Evolutionary conservation across 2,113 vertebrate genomes (phyloP).

Genomic region (Asarcornis scutulata): DNA sequence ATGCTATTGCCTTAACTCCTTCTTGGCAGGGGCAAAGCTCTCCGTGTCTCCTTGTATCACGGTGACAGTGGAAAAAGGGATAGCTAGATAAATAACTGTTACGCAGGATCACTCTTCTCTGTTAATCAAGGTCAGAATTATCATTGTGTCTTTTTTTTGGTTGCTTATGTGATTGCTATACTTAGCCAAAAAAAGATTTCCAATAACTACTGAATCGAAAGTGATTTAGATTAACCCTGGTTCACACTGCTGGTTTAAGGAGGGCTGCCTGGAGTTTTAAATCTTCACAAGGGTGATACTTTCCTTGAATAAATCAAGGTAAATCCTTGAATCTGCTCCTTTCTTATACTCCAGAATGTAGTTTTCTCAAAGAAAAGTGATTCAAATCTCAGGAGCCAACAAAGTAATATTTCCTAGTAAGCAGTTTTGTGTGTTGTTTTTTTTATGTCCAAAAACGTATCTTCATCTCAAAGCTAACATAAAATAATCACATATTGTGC

Average conservation of each 20-base stretch:
- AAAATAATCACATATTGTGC: not conserved
- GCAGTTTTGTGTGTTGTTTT: not conserved
- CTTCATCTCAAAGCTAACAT: not conserved
- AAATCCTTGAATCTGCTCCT: conserved; percentile 45
- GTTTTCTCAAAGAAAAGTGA: conserved; percentile 12
- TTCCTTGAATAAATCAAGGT: not conserved
- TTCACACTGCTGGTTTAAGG: conserved; percentile 9
- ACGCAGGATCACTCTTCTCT: not conserved
- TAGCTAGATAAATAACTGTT: not conserved
- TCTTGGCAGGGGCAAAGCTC: not conserved
- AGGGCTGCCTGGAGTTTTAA: conserved; percentile 39
- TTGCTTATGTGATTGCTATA: conserved; percentile 61
- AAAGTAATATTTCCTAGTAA: not conserved
- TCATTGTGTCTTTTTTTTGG: conserved; percentile 35
- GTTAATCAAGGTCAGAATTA: conserved; percentile 53
- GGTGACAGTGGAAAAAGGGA: not conserved
- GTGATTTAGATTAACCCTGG: conserved; percentile 56
- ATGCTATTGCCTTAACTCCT: not conserved
- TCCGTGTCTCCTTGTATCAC: not conserved
- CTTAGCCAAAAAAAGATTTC: conserved; percentile 60
- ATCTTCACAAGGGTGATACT: conserved; percentile 19
- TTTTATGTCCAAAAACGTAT: not conserved
- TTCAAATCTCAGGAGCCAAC: not conserved
- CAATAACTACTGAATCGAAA: conserved; percentile 46
- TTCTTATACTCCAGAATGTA: not conserved